Evolutionary conservation across 2,113 vertebrate genomes (phyloP), one percentile per base, ranked within the genome.

Genomic region (Serinus canaria): DNA sequence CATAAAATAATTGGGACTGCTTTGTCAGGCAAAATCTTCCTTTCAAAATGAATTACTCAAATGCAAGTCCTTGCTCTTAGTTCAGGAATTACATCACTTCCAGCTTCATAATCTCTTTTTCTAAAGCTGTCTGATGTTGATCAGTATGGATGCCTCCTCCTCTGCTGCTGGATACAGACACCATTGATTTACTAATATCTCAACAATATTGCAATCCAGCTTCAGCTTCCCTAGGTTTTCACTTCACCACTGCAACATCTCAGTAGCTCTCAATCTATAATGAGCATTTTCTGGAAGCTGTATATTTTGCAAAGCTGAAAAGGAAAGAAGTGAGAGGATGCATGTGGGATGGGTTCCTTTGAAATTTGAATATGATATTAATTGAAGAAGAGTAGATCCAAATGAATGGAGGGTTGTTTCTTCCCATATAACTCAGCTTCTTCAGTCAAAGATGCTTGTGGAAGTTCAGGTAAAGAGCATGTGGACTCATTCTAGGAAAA

Each of bases 1-100:
- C 87, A 96, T 85, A 69, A 97, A 96, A 89, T 93, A 87, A 93
- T 81, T 87, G 63, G 64, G 73, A 89, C 70, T 93, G 53, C 49
- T 96, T 95, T 96, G 70, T 95, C 74, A 92, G 87, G 28, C 87
- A 89, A 96, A 95, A 85, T 89, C 44, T 91, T 94, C 41, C 87
- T 92, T 94, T 88, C 85, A 90, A 74, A 93, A 87, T 27, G 16
- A 56, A 93, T 93, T 87, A 69, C 33, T 92, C 37, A 85, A 87
- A 90, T 79, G 39, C 30, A 91, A 93, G 67, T 77, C 35, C 15
- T 73, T 86, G 33, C 47, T 95, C 28, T 90, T 69, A 53, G 25
- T 69, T 92, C 58, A 77, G 67, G 56, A 92, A 80, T 89, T 87
- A 18, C 22, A 41, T 73, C 41, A 73, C 52, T 93, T 67, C 33